These are phyloP conservation scores for Stegostoma tigrinum DNA, from an alignment of 2,113 vertebrate species.

Conservation along the genomic window DNA sequence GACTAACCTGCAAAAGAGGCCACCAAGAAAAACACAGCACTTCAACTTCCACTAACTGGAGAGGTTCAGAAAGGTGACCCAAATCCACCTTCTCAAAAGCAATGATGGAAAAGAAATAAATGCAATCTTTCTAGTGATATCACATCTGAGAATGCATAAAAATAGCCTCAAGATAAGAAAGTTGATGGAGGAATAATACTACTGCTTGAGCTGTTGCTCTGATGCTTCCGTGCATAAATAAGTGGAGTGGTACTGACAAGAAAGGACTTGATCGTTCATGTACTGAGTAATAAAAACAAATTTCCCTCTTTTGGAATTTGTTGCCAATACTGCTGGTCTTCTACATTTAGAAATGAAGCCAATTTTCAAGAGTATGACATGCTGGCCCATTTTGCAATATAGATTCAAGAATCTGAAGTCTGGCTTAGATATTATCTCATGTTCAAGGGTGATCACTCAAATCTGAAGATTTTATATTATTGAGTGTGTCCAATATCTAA, in stretches of 20 bases:
- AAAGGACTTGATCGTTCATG: background rate
- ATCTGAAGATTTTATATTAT: background rate
- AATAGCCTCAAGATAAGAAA: background rate
- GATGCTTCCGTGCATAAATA: background rate
- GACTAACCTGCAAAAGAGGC: background rate
- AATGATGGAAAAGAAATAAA: background rate
- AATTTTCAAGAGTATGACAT: background rate
- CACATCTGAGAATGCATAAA: background rate
- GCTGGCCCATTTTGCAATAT: background rate
- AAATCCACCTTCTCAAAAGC: background rate
- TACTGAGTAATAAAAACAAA: background rate
- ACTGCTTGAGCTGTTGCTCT: background rate
- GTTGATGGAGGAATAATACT: background rate
- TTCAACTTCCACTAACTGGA: background rate
- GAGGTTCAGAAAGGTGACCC: background rate
- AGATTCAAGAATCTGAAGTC: background rate
- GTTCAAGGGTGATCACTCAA: background rate
- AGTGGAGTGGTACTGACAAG: background rate
- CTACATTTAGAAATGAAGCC: background rate
- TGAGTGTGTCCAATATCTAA: background rate
- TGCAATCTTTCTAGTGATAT: background rate
- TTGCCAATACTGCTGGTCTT: background rate
- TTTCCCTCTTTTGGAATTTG: background rate
- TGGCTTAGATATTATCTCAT: background rate
- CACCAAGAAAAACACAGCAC: background rate